Evolutionary conservation across 30 jellyfish, hydroid and myxozoan genomes (phyloP).

Genomic region (Mastigias papua): DNA sequence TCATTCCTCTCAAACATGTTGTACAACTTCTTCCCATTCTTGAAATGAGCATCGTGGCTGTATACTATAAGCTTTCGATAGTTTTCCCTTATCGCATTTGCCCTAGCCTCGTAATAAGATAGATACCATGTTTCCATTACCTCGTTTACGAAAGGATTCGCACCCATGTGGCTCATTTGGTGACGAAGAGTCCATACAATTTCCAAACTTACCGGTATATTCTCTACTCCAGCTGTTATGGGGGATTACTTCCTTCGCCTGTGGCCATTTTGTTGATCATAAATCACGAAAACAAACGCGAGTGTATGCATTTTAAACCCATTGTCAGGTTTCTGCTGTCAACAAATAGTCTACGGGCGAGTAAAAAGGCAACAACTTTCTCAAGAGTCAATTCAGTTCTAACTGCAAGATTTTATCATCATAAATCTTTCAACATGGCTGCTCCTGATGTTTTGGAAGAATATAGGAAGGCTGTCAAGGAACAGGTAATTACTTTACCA

Average conservation of each 20-base stretch:
- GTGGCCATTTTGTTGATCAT: conserved; percentile 15
- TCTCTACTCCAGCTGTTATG: background rate
- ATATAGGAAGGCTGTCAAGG: conserved; percentile 70
- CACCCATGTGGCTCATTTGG: conserved; percentile 13
- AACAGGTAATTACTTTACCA: conserved; percentile 45
- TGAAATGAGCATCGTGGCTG: background rate
- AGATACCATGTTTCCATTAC: background rate
- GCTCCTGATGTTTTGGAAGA: conserved; percentile 55
- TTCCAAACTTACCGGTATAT: background rate
- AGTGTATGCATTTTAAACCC: background rate
- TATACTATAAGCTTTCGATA: background rate
- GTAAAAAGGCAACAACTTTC: background rate
- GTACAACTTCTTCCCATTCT: background rate
- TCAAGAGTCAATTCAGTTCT: background rate
- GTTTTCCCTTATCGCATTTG: no score
- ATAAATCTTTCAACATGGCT: conserved; percentile 21
- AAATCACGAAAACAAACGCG: background rate
- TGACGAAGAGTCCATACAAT: conserved; percentile 17
- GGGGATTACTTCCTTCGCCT: conserved; percentile 39
- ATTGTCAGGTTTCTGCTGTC: background rate
- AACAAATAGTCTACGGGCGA: no score
- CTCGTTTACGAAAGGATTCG: background rate
- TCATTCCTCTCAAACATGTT: background rate
- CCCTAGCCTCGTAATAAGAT: background rate
- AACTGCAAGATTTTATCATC: background rate